These are phyloP conservation scores for Lottia scabra DNA, from an alignment of 2,888 invertebrate species.

Conservation along the genomic window DNA sequence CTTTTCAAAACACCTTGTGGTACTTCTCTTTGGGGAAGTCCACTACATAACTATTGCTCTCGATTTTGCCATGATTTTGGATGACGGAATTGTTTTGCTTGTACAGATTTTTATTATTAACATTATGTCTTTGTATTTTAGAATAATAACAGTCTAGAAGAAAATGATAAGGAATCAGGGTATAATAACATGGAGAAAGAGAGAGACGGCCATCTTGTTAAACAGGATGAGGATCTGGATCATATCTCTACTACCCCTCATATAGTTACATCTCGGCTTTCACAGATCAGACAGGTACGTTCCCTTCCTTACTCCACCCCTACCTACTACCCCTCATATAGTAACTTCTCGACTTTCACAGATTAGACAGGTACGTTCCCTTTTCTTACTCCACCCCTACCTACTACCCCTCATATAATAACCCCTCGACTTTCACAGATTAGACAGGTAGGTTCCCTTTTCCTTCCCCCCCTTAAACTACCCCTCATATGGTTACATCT, in stretches of 20 bases:
- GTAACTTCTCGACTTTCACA: not conserved
- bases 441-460: not conserved
- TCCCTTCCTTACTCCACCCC: not conserved
- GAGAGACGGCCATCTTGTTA: not conserved
- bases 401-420: not conserved
- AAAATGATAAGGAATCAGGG: no score
- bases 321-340: not conserved
- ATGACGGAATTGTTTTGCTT: no score
- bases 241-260: slow-evolving; percentile 5
- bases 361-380: not conserved
- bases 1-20: no score
- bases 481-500: not conserved
- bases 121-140: no score
- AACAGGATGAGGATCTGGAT: not conserved
- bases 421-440: not conserved
- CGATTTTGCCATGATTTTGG: no score
- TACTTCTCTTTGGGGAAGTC: no score
- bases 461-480: not conserved
- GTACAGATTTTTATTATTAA: no score
- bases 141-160: no score
- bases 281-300: not conserved
- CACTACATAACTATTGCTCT: no score
- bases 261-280: not conserved
- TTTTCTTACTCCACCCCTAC: no score
- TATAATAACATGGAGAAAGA: no score